Conservation (phyloP, 2,888 invertebrate species). For the Cheilosia variabilis region DNA sequence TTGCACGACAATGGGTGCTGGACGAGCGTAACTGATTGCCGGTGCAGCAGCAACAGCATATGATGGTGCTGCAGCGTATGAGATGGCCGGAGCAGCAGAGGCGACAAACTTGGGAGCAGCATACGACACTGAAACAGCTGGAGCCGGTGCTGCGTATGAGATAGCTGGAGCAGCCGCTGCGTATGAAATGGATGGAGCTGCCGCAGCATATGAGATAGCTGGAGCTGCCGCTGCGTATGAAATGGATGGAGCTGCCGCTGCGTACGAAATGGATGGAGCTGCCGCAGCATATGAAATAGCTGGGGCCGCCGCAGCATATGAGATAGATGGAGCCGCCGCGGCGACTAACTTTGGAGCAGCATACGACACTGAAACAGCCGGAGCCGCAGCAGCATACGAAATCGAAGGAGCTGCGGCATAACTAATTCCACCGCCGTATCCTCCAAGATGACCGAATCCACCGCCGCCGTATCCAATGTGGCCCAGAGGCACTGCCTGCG, state of each 20-base stretch:
- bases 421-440: slow-evolving; percentile 57
- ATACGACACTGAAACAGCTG: slow-evolving; percentile 19
- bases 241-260: slow-evolving; percentile 77
- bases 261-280: slow-evolving; percentile 62
- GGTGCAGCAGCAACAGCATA: slow-evolving; percentile 34
- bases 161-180: slow-evolving; percentile 57
- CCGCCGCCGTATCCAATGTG: slow-evolving; percentile 77
- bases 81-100: slow-evolving; percentile 53
- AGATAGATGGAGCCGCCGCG: slow-evolving; percentile 71
- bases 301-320: slow-evolving; percentile 75
- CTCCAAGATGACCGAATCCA: slow-evolving; percentile 56
- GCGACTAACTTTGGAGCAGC: slow-evolving; percentile 67
- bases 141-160: slow-evolving; percentile 31
- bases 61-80: slow-evolving; percentile 41
- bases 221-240: slow-evolving; percentile 75
- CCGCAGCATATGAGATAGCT: slow-evolving; percentile 76
- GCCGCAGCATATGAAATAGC: slow-evolving; percentile 76
- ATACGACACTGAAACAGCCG: slow-evolving; percentile 57
- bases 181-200: slow-evolving; percentile 70
- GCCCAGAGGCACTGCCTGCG: slow-evolving; percentile 79
- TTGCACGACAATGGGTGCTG: slow-evolving; percentile 73
- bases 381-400: slow-evolving; percentile 75
- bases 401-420: slow-evolving; percentile 77
- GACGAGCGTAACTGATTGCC: slow-evolving; percentile 66
- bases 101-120: slow-evolving; percentile 44